These are phyloP conservation scores for Melanostoma scalare DNA, from an alignment of 2,888 invertebrate genomes.

Conservation along the genomic window DNA sequence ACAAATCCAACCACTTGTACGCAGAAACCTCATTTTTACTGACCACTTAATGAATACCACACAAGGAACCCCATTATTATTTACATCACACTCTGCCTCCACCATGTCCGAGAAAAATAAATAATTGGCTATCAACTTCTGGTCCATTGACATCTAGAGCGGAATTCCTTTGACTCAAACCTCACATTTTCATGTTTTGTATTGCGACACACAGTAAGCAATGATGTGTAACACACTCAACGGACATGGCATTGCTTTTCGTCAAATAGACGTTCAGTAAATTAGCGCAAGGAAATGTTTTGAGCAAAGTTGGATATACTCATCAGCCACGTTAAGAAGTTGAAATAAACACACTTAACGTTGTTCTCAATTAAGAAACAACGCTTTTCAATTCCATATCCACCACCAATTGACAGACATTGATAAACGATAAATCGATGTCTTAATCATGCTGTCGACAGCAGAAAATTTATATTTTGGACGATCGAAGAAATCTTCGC, in stretches of 20 bases:
- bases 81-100: no score
- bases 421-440: neutral
- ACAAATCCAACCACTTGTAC: no score
- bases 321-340: no score
- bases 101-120: slow-evolving; percentile 3
- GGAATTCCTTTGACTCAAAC: slow-evolving; percentile 19
- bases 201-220: neutral
- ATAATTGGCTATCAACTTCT: slow-evolving; percentile 32
- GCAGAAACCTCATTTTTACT: no score
- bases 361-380: neutral
- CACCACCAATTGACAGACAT: neutral
- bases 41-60: no score
- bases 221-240: slow-evolving; percentile 20
- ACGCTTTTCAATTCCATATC: neutral
- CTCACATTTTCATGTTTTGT: slow-evolving; percentile 2
- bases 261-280: neutral
- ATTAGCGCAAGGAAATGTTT: no score
- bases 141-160: slow-evolving; percentile 40
- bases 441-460: slow-evolving; percentile 21
- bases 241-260: neutral
- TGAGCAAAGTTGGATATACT: no score
- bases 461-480: slow-evolving; percentile 18
- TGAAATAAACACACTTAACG: neutral
- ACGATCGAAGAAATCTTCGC: slow-evolving; percentile 28
- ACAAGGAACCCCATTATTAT: no score